A percentile compares a stretch with the other conserved stretches of the same genome.
phyloP scores from a whole-genome alignment of 2,888 invertebrate species.

The Heteropelma amictum region DNA sequence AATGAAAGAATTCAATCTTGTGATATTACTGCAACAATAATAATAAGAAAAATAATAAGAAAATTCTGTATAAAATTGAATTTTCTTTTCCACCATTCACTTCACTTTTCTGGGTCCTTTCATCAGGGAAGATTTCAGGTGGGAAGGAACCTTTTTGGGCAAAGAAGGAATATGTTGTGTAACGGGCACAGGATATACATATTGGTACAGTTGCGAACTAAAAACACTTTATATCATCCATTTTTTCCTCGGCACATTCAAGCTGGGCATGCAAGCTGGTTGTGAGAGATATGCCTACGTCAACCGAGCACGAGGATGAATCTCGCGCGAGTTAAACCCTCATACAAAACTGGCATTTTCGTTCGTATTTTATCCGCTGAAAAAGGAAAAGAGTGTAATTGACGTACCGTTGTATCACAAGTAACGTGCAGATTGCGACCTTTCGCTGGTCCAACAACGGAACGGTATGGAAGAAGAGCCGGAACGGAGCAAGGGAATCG shows the following conservation, averaged over 20 bases:
- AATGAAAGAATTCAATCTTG: too few species aligned
- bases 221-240: constrained; percentile 69
- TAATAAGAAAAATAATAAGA: too few species aligned
- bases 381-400: too few species aligned
- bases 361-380: too few species aligned
- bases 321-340: constrained; percentile 37
- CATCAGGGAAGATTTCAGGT: not conserved
- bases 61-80: constrained; percentile 12
- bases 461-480: not conserved
- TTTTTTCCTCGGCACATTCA: constrained; percentile 63
- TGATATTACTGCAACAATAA: too few species aligned
- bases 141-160: not conserved
- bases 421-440: too few species aligned
- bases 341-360: not conserved
- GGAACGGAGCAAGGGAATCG: constrained; percentile 56
- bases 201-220: constrained; percentile 71
- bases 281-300: constrained; percentile 70
- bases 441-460: too few species aligned
- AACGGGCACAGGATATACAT: too few species aligned
- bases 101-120: not conserved
- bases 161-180: too few species aligned
- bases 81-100: not conserved
- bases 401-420: too few species aligned
- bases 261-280: constrained; percentile 68
- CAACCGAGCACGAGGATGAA: constrained; percentile 67